These are phyloP conservation scores for Byasa hedistus DNA, from an alignment of 2,888 invertebrate genomes.

Conservation along the genomic window DNA sequence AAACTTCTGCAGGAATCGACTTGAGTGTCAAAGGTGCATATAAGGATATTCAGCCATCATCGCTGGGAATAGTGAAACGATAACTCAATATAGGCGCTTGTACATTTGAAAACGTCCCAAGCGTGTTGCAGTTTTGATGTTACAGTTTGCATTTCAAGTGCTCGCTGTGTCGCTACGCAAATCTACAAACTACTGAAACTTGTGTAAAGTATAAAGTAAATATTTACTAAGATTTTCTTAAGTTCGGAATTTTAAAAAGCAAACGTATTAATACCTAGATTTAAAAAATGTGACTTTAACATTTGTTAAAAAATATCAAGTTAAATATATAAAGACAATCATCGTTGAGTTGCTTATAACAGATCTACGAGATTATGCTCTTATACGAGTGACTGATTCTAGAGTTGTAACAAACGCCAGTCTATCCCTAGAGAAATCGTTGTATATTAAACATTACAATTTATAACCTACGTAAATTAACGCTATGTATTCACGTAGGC, in stretches of 20 bases:
- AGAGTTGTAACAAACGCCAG: not conserved
- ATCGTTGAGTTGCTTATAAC: no score
- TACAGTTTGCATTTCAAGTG: conserved; percentile 71
- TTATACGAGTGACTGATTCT: not conserved
- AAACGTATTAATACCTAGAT: not conserved
- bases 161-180: conserved; percentile 33
- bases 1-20: conserved; percentile 9
- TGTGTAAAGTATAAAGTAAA: conserved; percentile 15
- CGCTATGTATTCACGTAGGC: conserved; percentile 18
- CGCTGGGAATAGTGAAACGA: conserved; percentile 43
- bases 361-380: not conserved
- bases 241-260: not conserved
- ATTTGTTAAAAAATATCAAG: not conserved
- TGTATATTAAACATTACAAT: not conserved
- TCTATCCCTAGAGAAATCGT: not conserved
- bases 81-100: conserved; percentile 57
- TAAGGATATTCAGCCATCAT: conserved; percentile 42
- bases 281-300: not conserved
- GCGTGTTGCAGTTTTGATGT: conserved; percentile 55
- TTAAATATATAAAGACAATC: not conserved
- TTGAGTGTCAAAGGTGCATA: conserved; percentile 43
- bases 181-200: conserved; percentile 14
- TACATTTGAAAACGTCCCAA: conserved; percentile 48
- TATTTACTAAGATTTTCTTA: not conserved
- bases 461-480: not conserved